Conservation (phyloP, 2,888 invertebrate genomes). For the Megamerina dolium region DNA sequence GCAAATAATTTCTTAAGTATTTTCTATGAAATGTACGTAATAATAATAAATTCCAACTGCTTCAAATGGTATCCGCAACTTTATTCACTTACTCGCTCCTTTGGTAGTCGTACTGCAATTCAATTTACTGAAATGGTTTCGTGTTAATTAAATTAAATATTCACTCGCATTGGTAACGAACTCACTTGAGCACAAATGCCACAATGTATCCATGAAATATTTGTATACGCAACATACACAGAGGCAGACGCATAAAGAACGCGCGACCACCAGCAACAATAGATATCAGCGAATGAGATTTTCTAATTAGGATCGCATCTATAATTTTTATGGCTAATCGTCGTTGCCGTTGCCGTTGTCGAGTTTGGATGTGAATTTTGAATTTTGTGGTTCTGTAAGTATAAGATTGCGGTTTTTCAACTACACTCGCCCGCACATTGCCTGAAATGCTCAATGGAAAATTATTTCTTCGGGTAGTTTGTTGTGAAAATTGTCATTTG, state of each 20-base stretch:
- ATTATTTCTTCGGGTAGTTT: too few relatives aligned
- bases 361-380: conserved; percentile 24
- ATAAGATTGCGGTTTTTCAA: conserved; percentile 11
- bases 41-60: conserved; percentile 40
- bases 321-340: conserved; percentile 45
- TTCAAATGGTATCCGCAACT: too few relatives aligned
- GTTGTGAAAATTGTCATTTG: too few relatives aligned
- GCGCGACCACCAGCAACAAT: not conserved
- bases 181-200: too few relatives aligned
- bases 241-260: not conserved
- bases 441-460: too few relatives aligned
- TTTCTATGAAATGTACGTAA: too few relatives aligned
- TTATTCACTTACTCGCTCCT: not conserved
- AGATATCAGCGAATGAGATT: conserved; percentile 10
- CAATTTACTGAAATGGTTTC: conserved; percentile 41
- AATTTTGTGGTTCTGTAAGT: conserved; percentile 30
- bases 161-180: conserved; percentile 28
- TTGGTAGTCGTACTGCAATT: conserved; percentile 21
- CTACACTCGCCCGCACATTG: conserved; percentile 10
- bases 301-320: conserved; percentile 45
- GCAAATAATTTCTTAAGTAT: too few relatives aligned
- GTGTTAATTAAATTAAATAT: conserved; percentile 48
- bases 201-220: conserved; percentile 17
- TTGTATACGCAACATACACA: conserved; percentile 13
- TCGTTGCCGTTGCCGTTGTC: too few relatives aligned